Evolutionary conservation across 37 sponge, comb jelly and placozoan genomes (phyloP).

Genomic region (Halichondria panicea): DNA sequence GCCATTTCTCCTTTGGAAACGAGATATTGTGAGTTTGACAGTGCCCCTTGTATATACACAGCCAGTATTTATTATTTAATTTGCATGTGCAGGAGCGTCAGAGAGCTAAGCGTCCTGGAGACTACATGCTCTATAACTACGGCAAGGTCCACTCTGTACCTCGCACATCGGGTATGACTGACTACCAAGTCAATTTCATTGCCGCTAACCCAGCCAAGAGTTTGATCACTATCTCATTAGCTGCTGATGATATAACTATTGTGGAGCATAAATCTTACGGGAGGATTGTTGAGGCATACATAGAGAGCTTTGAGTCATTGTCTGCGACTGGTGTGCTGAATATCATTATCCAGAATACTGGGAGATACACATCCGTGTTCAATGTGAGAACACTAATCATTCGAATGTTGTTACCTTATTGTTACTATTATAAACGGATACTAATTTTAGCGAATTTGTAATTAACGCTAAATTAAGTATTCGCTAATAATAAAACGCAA

Average conservation of each 20-base stretch:
- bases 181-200: slow-evolving; percentile 58
- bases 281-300: slow-evolving; percentile 69
- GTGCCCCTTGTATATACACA: neutral
- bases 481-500: too few relatives aligned
- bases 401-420: too few relatives aligned
- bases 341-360: slow-evolving; percentile 69
- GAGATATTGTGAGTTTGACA: slow-evolving; percentile 56
- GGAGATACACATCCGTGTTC: slow-evolving; percentile 61
- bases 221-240: slow-evolving; percentile 58
- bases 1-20: slow-evolving; percentile 55
- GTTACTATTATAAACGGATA: too few relatives aligned
- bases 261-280: slow-evolving; percentile 68
- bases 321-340: slow-evolving; percentile 52
- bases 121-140: slow-evolving; percentile 65
- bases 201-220: slow-evolving; percentile 34
- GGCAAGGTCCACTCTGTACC: slow-evolving; percentile 51
- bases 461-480: too few relatives aligned
- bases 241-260: slow-evolving; percentile 62
- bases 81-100: slow-evolving; percentile 15
- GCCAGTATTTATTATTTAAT: neutral
- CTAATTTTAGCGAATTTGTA: too few relatives aligned
- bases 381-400: slow-evolving; percentile 16
- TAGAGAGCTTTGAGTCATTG: slow-evolving; percentile 79
- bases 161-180: slow-evolving; percentile 13
- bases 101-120: slow-evolving; percentile 27